Base-by-base conservation (phyloP, 2,113 vertebrate genomes). In the Cebus imitator region DNA sequence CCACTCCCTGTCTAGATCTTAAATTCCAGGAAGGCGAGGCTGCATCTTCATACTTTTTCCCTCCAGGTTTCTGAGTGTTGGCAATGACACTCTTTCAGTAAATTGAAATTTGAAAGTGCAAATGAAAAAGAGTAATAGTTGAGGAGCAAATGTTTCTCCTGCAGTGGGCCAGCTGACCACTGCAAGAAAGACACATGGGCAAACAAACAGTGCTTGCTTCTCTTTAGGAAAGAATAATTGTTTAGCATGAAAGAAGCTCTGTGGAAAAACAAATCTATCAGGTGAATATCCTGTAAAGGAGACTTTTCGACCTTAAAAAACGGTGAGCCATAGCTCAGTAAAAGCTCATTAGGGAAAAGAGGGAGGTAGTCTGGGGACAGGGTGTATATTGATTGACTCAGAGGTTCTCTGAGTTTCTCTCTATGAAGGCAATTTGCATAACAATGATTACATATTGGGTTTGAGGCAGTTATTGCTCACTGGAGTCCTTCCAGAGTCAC, bases 271-370 rank as follows among this genome's bases (percentile, higher is more conserved):
- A 58, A n/a, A 87, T 70, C 25, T 35, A 25, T 82, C 83, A 92
- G 95, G 80, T 88, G 81, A 75, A 27, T 83, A 80, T 79, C 40
- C 84, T 82, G 27, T 92, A 87, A 89, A 97, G 66, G 40, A 57
- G 58, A 85, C 75, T 94, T 87, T 85, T 83, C 95, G 64, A 95
- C 96, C 94, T 94, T 94, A 97, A 75, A 97, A 97, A 57, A 78
- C 37, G 70, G 58, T 55, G 61, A 92, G 13, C 76, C 61, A 0
- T 8, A 45, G 84, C 85, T 88, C 57, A 9, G 76, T 72, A 93
- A 92, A 94, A 89, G 97, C 93, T 92, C 83, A 87, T 94, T 89
- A 96, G 78, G 43, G 79, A 66, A 55, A 35, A 37, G 89, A 86
- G 57, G 9, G 9, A 45, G 45, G 85, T 50, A 35, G 82, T 76